A percentile compares a stretch with the other conserved stretches of the same genome.
Evolutionary conservation across 2,888 invertebrate genomes (phyloP).

Genomic region (Zaprionus bogoriensis): DNA sequence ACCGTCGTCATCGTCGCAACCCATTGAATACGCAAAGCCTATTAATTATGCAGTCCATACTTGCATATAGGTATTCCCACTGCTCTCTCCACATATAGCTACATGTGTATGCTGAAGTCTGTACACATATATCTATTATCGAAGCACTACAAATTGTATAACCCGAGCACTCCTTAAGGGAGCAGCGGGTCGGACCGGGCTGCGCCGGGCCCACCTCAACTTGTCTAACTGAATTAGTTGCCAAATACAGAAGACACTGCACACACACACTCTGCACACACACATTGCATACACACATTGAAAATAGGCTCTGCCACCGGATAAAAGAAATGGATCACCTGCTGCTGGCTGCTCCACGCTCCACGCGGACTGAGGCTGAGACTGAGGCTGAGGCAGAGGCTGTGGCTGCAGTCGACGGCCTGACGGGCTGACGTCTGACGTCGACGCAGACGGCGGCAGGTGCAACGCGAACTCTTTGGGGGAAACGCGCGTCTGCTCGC

Average conservation of each 20-base stretch:
- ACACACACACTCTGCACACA: conserved; percentile 9
- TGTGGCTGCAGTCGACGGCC: conserved; percentile 10
- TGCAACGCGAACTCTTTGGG: conserved; percentile 51
- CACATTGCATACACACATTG: background rate
- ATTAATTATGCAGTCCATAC: conserved; percentile 72
- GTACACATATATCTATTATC: conserved; percentile 67
- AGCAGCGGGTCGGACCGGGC: background rate
- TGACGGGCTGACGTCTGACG: conserved; percentile 23
- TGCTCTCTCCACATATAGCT: conserved; percentile 13
- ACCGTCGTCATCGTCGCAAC: conserved; percentile 55
- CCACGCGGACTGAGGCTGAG: conserved; percentile 8
- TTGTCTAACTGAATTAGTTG: conserved; percentile 74
- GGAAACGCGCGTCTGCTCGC: conserved; percentile 21
- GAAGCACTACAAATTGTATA: conserved; percentile 68
- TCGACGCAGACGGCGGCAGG: conserved; percentile 53
- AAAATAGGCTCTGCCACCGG: conserved; percentile 49
- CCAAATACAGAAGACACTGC: conserved; percentile 40
- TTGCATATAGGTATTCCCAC: conserved; percentile 28
- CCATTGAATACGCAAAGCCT: conserved; percentile 77
- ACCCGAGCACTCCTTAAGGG: conserved; percentile 45
- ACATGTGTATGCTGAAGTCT: conserved; percentile 8
- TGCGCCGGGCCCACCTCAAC: conserved; percentile 34
- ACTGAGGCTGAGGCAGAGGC: conserved; percentile 26
- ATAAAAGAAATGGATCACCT: conserved; percentile 79
- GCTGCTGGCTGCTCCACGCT: conserved; percentile 59